phyloP scores from a whole-genome alignment of 1,140 invertebrate species.

The Penaeus japonicus region DNA sequence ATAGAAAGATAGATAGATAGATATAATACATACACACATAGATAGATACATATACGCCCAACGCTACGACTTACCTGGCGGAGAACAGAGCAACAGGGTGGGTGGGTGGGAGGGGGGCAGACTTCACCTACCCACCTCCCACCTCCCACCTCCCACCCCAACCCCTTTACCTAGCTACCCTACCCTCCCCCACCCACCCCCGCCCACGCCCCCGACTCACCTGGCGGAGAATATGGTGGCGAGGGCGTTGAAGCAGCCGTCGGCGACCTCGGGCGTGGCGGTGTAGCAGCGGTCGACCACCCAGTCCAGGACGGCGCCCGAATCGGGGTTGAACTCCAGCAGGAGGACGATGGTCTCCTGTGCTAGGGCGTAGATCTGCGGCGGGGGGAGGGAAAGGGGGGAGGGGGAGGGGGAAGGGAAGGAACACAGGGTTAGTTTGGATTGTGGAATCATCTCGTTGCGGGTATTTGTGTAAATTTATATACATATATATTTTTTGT shows the following conservation, averaged over 20 bases:
- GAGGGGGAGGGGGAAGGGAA: not conserved
- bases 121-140: no score
- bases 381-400: constrained; percentile 39
- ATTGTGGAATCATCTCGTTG: no score
- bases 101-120: not conserved
- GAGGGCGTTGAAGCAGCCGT: constrained; percentile 93
- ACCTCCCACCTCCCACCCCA: no score
- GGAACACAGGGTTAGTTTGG: not conserved
- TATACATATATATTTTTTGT: no score
- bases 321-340: constrained; percentile 95
- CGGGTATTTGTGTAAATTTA: no score
- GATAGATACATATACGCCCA: no score
- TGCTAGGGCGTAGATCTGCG: constrained; percentile 85
- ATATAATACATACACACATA: no score
- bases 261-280: constrained; percentile 85
- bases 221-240: constrained; percentile 95
- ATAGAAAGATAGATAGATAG: no score
- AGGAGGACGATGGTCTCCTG: constrained; percentile 93
- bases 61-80: not conserved
- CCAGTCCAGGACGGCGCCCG: constrained; percentile 93
- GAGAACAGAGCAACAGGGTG: not conserved
- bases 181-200: no score
- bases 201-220: constrained; percentile 67
- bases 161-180: constrained; percentile 82
- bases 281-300: constrained; percentile 97